Evolutionary conservation across 2,888 invertebrate genomes (phyloP).

Genomic region (Diplolepis rosae): DNA sequence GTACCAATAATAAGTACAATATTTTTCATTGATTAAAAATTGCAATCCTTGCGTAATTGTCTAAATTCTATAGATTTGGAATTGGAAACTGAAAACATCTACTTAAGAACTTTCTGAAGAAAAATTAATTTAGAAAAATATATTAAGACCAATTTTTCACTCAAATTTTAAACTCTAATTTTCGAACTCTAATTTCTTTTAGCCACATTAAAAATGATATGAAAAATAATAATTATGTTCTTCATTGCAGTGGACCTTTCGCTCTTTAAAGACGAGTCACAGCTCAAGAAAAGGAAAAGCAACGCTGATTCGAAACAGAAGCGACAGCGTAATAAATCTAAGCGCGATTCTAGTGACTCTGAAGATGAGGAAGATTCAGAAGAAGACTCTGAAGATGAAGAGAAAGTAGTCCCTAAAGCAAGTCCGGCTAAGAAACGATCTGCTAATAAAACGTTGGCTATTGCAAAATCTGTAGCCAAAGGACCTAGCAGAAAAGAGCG

Average conservation of each 20-base stretch:
- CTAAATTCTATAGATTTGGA: too few species aligned
- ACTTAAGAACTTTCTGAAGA: too few species aligned
- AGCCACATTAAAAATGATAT: too few species aligned
- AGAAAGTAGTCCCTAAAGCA: constrained; percentile 39
- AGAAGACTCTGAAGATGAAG: constrained; percentile 55
- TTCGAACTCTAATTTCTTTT: too few species aligned
- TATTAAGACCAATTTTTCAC: too few species aligned
- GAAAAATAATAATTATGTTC: too few species aligned
- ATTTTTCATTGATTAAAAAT: too few species aligned
- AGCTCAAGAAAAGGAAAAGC: constrained; percentile 79
- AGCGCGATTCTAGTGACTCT: constrained; percentile 57
- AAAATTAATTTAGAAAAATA: too few species aligned
- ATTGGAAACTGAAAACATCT: too few species aligned
- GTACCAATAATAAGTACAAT: too few species aligned
- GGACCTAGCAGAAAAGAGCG: constrained; percentile 69
- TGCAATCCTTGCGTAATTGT: too few species aligned
- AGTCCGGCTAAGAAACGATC: constrained; percentile 59
- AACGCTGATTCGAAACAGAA: constrained; percentile 75
- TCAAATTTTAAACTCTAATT: too few species aligned
- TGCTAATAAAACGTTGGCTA: constrained; percentile 62
- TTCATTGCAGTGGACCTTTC: constrained; percentile 84
- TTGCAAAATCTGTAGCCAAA: constrained; percentile 66
- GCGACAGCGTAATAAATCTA: constrained; percentile 64
- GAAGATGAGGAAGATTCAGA: constrained; percentile 64
- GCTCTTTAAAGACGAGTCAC: constrained; percentile 88